phyloP scores from a whole-genome alignment of 2,888 invertebrate genomes.

The Galerucella calmariensis region DNA sequence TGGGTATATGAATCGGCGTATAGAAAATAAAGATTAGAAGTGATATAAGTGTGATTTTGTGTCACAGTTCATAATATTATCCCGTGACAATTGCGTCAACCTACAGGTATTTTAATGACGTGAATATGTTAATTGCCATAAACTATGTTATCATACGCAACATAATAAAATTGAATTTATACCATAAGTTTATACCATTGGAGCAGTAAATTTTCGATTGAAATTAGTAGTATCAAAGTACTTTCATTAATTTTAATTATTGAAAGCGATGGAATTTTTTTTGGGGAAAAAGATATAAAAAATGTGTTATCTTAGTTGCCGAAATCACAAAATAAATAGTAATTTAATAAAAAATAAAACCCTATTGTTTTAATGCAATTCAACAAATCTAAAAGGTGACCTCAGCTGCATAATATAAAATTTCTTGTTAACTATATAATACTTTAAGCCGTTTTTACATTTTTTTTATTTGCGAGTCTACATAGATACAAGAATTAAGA shows the following conservation, averaged over 20 bases:
- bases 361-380: neutral
- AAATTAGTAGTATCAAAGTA: neutral
- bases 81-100: too few relatives aligned
- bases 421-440: neutral
- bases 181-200: too few relatives aligned
- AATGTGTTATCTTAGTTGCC: neutral
- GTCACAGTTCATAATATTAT: too few relatives aligned
- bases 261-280: neutral
- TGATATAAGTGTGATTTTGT: too few relatives aligned
- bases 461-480: neutral
- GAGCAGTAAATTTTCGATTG: neutral
- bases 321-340: neutral
- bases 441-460: conserved; percentile 1
- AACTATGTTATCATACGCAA: too few relatives aligned
- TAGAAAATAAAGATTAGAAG: neutral
- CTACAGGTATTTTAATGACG: too few relatives aligned
- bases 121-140: too few relatives aligned
- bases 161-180: too few relatives aligned
- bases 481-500: neutral
- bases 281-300: neutral
- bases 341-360: neutral
- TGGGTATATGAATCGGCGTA: neutral
- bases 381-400: neutral
- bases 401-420: neutral
- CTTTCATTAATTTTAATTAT: neutral